Percentiles rank a stretch among this genome's conserved stretches.
Conservation (phyloP, 2,113 vertebrate genomes). For the Mormyrus iriodes region DNA sequence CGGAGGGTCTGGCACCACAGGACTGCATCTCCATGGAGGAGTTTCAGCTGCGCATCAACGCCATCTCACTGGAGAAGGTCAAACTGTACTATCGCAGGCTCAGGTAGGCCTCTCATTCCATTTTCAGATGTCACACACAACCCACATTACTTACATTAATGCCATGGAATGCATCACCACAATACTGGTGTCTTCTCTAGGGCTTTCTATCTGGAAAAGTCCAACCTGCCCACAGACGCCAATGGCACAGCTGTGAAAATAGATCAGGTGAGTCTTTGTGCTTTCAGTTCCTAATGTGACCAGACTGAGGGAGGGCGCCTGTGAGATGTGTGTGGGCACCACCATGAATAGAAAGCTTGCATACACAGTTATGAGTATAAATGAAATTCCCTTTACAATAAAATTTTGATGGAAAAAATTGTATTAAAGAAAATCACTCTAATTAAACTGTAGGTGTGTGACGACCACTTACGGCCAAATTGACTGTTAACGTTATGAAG, state of each 20-base stretch:
- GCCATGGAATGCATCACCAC: not conserved
- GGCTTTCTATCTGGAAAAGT: slow-evolving; percentile 93
- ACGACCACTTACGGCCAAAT: not conserved
- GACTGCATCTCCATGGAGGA: slow-evolving; percentile 67
- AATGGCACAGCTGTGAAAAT: slow-evolving; percentile 89
- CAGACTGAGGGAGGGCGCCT: not conserved
- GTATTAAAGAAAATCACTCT: not conserved
- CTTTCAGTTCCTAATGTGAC: not conserved
- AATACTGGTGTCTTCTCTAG: slow-evolving; percentile 33
- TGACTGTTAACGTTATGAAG: not conserved
- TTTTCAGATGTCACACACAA: not conserved
- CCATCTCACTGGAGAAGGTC: slow-evolving; percentile 83
- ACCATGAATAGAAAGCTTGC: not conserved
- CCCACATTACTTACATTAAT: no score
- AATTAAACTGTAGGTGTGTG: not conserved
- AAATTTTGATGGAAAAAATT: not conserved
- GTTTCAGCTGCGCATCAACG: slow-evolving; percentile 83
- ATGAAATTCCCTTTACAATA: not conserved
- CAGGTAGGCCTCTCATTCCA: slow-evolving; percentile 60
- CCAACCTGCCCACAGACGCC: slow-evolving; percentile 85
- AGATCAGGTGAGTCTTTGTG: slow-evolving; percentile 75
- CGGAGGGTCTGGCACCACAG: slow-evolving; percentile 65
- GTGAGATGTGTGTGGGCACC: not conserved
- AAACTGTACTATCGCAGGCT: slow-evolving; percentile 93
- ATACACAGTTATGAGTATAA: not conserved